Base-by-base conservation (phyloP, 2,888 invertebrate species). In the Drosophila nr. fundita region DNA sequence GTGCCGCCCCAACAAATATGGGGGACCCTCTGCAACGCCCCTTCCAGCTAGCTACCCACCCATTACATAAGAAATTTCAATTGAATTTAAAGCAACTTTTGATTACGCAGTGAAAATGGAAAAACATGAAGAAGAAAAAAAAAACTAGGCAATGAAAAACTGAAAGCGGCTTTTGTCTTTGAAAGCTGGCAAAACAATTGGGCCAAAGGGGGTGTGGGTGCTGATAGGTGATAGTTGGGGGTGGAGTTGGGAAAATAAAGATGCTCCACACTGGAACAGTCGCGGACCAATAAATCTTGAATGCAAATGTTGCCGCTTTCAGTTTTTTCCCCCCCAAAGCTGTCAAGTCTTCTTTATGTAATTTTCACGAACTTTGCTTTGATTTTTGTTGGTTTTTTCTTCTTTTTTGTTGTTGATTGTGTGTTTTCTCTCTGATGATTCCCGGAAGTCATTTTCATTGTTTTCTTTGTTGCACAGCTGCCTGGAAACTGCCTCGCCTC, bases 221-320 rank as follows among this genome's bases (percentile, higher is more conserved):
- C 45, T 45, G 24, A 24, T 24, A 45, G 24, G 27, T n/a, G 32
- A n/a, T 18, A 24, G 30, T 6, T 29, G 15, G n/a, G 45, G 30
- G 34, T 24, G 66, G 27, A 58, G 42, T 36, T 53, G 54, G 69
- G 32, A 55, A 54, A 53, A 54, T 63, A 45, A 24, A n/a, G 53
- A 50, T 42, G 62, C 67, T 77, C 64, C 64, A 58, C 48, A 55
- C 54, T 78, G 68, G 48, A 77, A 78, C 74, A 73, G 78, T 70
- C 49, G 67, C 78, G 67, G 65, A 59, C 82, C 72, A 82, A 87
- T 87, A 85, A 87, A 84, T 85, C 80, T 87, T 71, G 70, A 75
- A 87, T 87, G 87, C 87, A 85, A 85, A 85, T 85, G 87, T 85
- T 87, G 73, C 80, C 80, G 65, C 82, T 66, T 69, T 57, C 76